These are phyloP conservation scores for Bimastos eiseni DNA, from an alignment of 2,888 invertebrate species.

Conservation along the genomic window DNA sequence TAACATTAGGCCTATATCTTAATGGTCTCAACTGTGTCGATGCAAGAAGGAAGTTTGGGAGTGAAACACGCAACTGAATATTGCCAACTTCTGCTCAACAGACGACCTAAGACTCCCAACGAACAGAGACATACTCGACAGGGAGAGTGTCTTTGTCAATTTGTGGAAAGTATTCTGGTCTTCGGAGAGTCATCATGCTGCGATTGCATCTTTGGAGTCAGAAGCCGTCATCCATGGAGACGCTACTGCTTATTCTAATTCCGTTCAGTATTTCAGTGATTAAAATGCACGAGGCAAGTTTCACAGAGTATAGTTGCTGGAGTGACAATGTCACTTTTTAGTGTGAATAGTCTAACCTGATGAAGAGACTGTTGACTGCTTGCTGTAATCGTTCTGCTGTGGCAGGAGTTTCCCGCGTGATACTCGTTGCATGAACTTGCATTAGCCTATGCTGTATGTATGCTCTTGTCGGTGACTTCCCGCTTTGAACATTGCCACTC, in stretches of 20 bases:
- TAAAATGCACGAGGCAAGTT: too few species aligned
- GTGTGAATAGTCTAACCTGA: too few species aligned
- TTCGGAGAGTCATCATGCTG: background rate
- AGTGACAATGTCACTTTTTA: too few species aligned
- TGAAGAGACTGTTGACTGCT: too few species aligned
- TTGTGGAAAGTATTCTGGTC: background rate
- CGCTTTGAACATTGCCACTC: too few species aligned
- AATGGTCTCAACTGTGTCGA: background rate
- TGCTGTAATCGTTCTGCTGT: too few species aligned
- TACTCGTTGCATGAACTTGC: too few species aligned
- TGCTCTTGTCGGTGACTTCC: too few species aligned
- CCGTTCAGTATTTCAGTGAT: background rate
- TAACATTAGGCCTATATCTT: background rate
- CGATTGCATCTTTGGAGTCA: background rate
- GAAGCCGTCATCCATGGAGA: background rate
- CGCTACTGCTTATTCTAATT: background rate
- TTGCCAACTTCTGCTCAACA: background rate
- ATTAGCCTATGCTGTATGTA: too few species aligned
- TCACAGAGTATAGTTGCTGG: too few species aligned
- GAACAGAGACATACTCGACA: constrained; percentile 23
- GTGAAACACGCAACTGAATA: background rate
- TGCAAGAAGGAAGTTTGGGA: background rate
- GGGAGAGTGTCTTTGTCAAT: constrained; percentile 8
- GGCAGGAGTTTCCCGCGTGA: too few species aligned
- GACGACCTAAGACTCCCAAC: background rate